A percentile compares a stretch with the other conserved stretches of the same genome.
Evolutionary conservation across 2,797 vertebrate species (phyloP).

Genomic region (Hylomyscus alleni): DNA sequence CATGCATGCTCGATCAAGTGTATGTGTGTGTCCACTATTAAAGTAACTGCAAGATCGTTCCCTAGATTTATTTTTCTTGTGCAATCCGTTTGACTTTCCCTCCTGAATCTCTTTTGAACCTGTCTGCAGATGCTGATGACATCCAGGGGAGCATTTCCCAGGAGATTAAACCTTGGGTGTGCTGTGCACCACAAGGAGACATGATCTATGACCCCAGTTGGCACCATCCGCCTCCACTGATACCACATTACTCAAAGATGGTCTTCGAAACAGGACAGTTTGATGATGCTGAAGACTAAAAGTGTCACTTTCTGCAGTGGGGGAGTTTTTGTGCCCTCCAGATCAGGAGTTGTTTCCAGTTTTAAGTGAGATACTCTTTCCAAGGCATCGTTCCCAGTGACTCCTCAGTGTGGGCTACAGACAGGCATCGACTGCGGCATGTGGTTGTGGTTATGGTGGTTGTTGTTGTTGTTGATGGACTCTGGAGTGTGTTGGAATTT

Average conservation of each 20-base stretch:
- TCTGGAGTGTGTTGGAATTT: conserved; percentile 38
- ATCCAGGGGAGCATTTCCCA: conserved; percentile 86
- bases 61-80: background rate
- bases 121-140: conserved; percentile 87
- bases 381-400: background rate
- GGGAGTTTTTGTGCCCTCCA: background rate
- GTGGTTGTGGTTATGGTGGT: background rate
- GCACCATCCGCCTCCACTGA: conserved; percentile 85
- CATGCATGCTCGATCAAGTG: background rate
- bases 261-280: conserved; percentile 88
- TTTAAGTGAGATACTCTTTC: conserved; percentile 63
- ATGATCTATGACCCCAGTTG: conserved; percentile 87
- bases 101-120: conserved; percentile 77
- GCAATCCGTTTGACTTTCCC: background rate
- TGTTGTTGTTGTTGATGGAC: background rate
- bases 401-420: background rate
- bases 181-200: conserved; percentile 83
- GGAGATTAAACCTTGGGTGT: conserved; percentile 84
- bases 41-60: background rate
- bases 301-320: background rate
- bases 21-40: background rate
- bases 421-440: conserved; percentile 27
- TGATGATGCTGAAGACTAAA: conserved; percentile 90
- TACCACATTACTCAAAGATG: conserved; percentile 81
- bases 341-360: background rate